phyloP scores from a whole-genome alignment of 2,888 invertebrate species.

The Drosophila parthenogenetica region DNA sequence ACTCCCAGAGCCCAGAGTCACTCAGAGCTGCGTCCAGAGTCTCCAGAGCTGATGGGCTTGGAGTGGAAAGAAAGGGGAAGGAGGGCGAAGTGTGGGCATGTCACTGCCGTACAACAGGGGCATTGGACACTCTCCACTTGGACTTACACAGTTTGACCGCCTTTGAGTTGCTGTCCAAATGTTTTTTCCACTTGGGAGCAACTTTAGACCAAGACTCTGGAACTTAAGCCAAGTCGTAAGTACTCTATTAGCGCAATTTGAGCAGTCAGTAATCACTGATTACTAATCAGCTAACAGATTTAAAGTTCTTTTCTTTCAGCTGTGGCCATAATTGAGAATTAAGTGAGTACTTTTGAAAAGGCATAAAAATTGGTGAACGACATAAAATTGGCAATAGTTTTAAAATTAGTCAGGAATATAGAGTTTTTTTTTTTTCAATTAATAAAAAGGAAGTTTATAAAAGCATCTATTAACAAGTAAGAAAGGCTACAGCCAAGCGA shows the following conservation, averaged over 20 bases:
- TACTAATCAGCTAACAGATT: constrained; percentile 29
- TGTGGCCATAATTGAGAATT: constrained; percentile 23
- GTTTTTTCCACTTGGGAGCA: constrained; percentile 34
- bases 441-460: too few species aligned
- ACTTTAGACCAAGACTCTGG: neutral
- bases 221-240: constrained; percentile 48
- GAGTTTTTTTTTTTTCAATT: too few species aligned
- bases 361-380: neutral
- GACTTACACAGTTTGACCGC: constrained; percentile 1
- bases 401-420: too few species aligned
- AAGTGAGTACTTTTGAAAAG: constrained; percentile 14
- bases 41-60: neutral
- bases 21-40: constrained; percentile 7
- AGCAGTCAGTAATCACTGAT: neutral
- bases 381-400: too few species aligned
- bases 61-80: neutral
- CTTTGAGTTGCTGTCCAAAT: constrained; percentile 43
- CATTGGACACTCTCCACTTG: constrained; percentile 18
- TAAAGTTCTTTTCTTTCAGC: constrained; percentile 15
- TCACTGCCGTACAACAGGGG: constrained; percentile 37
- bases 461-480: too few species aligned
- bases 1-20: constrained; percentile 47
- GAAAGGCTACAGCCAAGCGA: too few species aligned
- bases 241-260: constrained; percentile 75
- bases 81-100: constrained; percentile 38